Percentiles rank a stretch among this genome's conserved stretches.
These are phyloP conservation scores for Dolomedes plantarius DNA, from an alignment of 2,888 invertebrate genomes.

Conservation along the genomic window DNA sequence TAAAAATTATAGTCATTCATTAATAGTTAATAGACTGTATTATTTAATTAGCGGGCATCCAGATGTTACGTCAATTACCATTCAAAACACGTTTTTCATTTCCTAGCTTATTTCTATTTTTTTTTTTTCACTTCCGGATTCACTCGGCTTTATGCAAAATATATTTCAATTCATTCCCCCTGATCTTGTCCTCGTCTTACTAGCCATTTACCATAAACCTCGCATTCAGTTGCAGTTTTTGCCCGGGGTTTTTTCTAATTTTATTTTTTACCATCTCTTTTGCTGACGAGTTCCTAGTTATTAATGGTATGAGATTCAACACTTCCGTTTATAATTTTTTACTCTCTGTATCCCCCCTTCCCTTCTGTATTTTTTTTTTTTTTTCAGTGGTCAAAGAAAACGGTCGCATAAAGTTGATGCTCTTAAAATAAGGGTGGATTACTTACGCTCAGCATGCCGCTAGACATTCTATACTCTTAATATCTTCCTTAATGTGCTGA, in stretches of 20 bases:
- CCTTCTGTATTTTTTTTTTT: neutral
- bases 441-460: neutral
- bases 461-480: neutral
- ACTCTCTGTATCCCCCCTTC: neutral
- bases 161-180: neutral
- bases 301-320: conserved; percentile 24
- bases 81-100: no score
- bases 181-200: neutral
- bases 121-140: neutral
- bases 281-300: conserved; percentile 1
- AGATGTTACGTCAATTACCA: no score
- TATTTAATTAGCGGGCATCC: no score
- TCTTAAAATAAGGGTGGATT: conserved; percentile 2
- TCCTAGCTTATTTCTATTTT: no score
- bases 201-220: neutral
- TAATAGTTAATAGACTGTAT: no score
- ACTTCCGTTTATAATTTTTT: conserved; percentile 18
- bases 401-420: conserved; percentile 5
- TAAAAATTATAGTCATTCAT: no score
- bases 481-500: conserved; percentile 1
- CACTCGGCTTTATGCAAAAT: no score
- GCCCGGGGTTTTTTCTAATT: no score
- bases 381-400: conserved; percentile 4
- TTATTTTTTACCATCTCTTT: neutral
- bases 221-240: neutral